Conservation (phyloP, 2,113 vertebrate species). For the Desmodus rotundus region DNA sequence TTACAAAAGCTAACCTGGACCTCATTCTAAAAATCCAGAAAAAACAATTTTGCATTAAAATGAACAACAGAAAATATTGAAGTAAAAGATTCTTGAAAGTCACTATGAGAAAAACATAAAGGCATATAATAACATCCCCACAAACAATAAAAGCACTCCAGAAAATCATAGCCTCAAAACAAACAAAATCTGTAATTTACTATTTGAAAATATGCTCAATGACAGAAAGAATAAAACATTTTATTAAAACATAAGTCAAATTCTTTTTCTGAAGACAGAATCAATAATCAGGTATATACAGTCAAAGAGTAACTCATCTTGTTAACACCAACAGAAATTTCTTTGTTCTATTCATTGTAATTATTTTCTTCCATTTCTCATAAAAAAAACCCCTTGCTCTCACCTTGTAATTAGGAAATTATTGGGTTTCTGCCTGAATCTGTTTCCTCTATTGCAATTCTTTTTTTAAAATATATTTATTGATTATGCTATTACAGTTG, state of each 20-base stretch:
- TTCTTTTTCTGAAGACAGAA: not conserved
- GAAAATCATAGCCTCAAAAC: not conserved
- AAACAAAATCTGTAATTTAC: not conserved
- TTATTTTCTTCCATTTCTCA: not conserved
- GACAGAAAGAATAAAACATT: not conserved
- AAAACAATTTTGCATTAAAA: not conserved
- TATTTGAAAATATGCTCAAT: not conserved
- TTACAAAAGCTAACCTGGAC: not conserved
- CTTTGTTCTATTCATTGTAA: not conserved
- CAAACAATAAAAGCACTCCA: not conserved
- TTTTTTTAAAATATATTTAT: too few relatives aligned
- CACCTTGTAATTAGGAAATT: not conserved
- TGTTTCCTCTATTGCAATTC: not conserved
- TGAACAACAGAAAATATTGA: not conserved
- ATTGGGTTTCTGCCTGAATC: not conserved
- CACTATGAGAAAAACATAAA: not conserved
- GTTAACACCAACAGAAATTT: not conserved
- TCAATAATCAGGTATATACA: not conserved
- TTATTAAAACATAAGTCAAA: not conserved
- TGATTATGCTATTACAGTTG: too few relatives aligned
- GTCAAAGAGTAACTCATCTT: not conserved
- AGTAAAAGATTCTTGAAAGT: not conserved
- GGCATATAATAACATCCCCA: not conserved
- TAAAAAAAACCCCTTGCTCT: not conserved
- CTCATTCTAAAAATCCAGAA: not conserved